Percentiles rank a stretch among this genome's conserved stretches.
Evolutionary conservation across 2,113 vertebrate species (phyloP).

Genomic region (Spheniscus mendiculus): DNA sequence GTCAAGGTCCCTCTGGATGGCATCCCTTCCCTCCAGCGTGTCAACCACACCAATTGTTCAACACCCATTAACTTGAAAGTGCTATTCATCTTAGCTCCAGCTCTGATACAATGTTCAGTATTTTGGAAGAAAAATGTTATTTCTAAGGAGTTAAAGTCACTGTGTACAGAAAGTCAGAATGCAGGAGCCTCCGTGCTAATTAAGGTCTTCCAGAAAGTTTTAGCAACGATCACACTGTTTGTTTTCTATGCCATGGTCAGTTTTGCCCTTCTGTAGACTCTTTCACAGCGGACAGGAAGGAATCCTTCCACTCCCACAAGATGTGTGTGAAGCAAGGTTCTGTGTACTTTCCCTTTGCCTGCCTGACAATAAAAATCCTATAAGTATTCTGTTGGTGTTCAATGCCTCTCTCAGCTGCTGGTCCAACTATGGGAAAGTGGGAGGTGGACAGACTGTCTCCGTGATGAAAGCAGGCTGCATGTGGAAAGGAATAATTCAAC

Average conservation of each 20-base stretch:
- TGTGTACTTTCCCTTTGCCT: neutral
- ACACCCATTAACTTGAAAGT: neutral
- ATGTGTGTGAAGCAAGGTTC: neutral
- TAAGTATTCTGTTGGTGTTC: neutral
- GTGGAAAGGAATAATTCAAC: conserved; percentile 83
- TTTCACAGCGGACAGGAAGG: neutral
- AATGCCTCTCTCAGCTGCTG: conserved; percentile 75
- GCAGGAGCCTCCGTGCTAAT: neutral
- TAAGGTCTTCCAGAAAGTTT: neutral
- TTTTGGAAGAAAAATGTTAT: neutral
- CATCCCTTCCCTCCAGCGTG: too few species aligned
- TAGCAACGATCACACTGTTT: neutral
- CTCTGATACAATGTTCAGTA: neutral
- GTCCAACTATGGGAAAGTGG: conserved; percentile 82
- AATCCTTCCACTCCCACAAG: neutral
- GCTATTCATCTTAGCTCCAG: neutral
- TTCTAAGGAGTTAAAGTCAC: neutral
- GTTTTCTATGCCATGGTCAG: neutral
- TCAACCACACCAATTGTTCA: neutral
- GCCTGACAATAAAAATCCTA: neutral
- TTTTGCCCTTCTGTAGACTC: neutral
- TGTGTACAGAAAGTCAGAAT: neutral
- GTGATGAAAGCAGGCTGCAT: conserved; percentile 81
- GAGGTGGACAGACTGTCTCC: conserved; percentile 81
- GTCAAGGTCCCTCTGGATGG: too few species aligned